phyloP scores from a whole-genome alignment of 2,888 invertebrate genomes.

The Chrysolina haemoptera region DNA sequence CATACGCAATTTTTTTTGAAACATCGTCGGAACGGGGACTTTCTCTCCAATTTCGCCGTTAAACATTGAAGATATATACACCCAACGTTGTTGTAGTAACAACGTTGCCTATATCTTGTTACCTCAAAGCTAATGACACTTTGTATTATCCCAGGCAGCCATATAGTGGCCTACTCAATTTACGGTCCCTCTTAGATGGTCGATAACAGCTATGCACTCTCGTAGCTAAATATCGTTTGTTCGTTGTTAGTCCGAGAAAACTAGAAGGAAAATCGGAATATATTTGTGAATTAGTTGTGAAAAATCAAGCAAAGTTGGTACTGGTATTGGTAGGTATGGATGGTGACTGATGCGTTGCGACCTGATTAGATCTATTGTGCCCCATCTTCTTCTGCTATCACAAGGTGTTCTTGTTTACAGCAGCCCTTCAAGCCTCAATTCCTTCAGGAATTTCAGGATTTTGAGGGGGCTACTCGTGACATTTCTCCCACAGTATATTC shows the following conservation, averaged over 20 bases:
- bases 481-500: too few species aligned
- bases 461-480: too few species aligned
- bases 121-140: constrained; percentile 16
- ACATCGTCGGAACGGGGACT: not conserved
- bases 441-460: too few species aligned
- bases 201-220: not conserved
- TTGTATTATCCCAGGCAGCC: constrained; percentile 17
- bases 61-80: not conserved
- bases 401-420: too few species aligned
- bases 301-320: not conserved
- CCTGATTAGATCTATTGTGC: too few species aligned
- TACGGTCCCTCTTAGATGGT: not conserved
- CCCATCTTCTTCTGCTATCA: too few species aligned
- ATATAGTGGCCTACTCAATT: constrained; percentile 17
- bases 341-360: too few species aligned
- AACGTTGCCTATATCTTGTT: constrained; percentile 8
- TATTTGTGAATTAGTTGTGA: not conserved
- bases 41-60: not conserved
- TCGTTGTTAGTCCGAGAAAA: not conserved
- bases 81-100: constrained; percentile 5
- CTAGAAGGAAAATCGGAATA: not conserved
- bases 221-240: not conserved
- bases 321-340: too few species aligned
- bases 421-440: too few species aligned
- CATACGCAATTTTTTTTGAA: not conserved